Evolutionary conservation across 2,797 vertebrate genomes (phyloP).

Genomic region (Antrozous pallidus): DNA sequence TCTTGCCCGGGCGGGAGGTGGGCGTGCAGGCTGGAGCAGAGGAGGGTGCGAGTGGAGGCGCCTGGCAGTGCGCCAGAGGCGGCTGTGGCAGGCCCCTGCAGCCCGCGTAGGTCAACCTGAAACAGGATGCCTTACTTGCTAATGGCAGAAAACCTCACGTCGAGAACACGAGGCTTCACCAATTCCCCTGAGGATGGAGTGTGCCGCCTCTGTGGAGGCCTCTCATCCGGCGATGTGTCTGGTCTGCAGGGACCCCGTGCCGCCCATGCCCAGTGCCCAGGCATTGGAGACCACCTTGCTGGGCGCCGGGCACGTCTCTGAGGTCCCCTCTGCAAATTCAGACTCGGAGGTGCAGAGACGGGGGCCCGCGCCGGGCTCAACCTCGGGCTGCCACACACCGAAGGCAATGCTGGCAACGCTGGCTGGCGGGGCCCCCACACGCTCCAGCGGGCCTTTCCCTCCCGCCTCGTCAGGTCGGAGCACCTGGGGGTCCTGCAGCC

Average conservation of each 20-base stretch:
- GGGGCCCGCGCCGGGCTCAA: accelerated
- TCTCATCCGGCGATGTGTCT: neutral
- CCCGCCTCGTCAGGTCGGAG: neutral
- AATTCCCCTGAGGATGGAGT: neutral
- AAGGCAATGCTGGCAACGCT: no score
- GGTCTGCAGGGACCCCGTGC: neutral
- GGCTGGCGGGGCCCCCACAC: neutral
- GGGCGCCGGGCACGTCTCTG: neutral
- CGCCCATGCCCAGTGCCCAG: neutral
- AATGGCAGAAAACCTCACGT: neutral
- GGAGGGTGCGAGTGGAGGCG: no score
- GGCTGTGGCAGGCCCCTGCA: no score
- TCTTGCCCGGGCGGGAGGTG: neutral
- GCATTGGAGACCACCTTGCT: accelerated
- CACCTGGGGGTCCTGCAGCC: no score
- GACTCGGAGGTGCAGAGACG: neutral
- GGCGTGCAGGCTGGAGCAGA: neutral
- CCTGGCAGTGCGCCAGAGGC: accelerated
- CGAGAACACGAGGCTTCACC: neutral
- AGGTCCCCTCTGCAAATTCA: no score
- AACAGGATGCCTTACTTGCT: neutral
- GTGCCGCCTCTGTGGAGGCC: no score
- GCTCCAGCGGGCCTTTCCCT: no score
- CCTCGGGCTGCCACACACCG: neutral
- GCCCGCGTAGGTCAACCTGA: neutral